Evolutionary conservation across 2,113 vertebrate genomes (phyloP), one percentile per base, ranked within the genome.

Genomic region (Corvus cornix): DNA sequence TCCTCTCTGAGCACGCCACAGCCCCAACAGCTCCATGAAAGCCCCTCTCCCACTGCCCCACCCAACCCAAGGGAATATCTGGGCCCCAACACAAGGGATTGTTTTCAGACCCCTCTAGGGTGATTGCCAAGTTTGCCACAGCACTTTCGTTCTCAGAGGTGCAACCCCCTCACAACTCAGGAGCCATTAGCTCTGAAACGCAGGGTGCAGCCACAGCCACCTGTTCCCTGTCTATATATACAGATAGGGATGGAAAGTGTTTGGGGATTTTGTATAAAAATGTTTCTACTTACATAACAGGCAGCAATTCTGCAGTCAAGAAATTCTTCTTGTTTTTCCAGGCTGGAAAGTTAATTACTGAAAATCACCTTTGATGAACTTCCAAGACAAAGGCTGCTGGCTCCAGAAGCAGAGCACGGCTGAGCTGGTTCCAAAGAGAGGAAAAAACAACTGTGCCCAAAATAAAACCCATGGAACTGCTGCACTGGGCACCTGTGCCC

Each of bases 341-440:
- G 17, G 51, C n/a, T 90, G 67, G 58, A 46, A 74, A 91, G 75
- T 83, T 76, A 88, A 90, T 88, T 69, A 73, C 37, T 20, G 49
- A 90, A 76, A 94, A 92, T 94, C 67, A 30, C 81, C 66, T 66
- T 60, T 87, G 87, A 95, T 77, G 84, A 91, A 87, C 69, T 91
- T 95, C 74, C 77, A 87, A 84, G 31, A 27, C 1, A 11, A 75
- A 63, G 49, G 53, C 41, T 87, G 69, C 73, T 79, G 77, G 66
- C 56, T 95, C 39, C 55, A 62, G 48, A 55, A 84, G 62, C 1
- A 0, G 35, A 72, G 27, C n/a, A 4, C 16, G 41, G 74, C 27
- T 68, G 78, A 76, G 30, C 37, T 13, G 63, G 46, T 68, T 86
- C 90, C 92, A 74, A 35, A 55, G 10, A 27, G 22, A 39, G 53